phyloP scores from a whole-genome alignment of 1,140 invertebrate genomes.

The Dendrolimus kikuchii region DNA sequence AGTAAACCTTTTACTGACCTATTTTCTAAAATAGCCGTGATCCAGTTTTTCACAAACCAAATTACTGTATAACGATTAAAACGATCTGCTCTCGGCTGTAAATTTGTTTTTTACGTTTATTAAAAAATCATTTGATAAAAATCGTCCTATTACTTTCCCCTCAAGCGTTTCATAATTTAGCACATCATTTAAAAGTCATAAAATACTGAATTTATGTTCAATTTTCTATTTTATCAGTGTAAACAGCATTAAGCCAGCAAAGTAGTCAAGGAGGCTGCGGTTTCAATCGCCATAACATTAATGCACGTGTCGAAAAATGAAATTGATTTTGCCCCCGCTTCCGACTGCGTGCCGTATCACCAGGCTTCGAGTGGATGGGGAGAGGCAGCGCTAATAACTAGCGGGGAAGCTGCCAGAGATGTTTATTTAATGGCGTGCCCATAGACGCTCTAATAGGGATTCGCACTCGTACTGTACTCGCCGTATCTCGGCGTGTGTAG shows the following conservation, averaged over 20 bases:
- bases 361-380: slow-evolving; percentile 53
- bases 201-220: slow-evolving; percentile 1
- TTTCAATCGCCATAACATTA: slow-evolving; percentile 56
- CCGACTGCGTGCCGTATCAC: slow-evolving; percentile 66
- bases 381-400: slow-evolving; percentile 62
- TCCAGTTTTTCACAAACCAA: too few species aligned
- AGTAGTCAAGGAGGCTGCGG: slow-evolving; percentile 17
- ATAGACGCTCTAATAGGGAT: slow-evolving; percentile 63
- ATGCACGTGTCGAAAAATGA: slow-evolving; percentile 68
- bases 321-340: slow-evolving; percentile 65
- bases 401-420: slow-evolving; percentile 54
- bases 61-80: too few species aligned
- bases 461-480: slow-evolving; percentile 35
- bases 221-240: slow-evolving; percentile 2
- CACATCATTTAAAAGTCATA: slow-evolving; percentile 2
- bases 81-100: too few species aligned
- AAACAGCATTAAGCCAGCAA: slow-evolving; percentile 13
- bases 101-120: too few species aligned
- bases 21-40: too few species aligned
- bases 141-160: too few species aligned
- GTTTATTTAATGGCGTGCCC: slow-evolving; percentile 68
- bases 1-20: too few species aligned
- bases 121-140: too few species aligned
- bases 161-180: not conserved
- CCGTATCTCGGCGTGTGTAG: slow-evolving; percentile 14